These are phyloP conservation scores for Phaenicophaeus curvirostris DNA, from an alignment of 2,797 vertebrate genomes.

Conservation along the genomic window DNA sequence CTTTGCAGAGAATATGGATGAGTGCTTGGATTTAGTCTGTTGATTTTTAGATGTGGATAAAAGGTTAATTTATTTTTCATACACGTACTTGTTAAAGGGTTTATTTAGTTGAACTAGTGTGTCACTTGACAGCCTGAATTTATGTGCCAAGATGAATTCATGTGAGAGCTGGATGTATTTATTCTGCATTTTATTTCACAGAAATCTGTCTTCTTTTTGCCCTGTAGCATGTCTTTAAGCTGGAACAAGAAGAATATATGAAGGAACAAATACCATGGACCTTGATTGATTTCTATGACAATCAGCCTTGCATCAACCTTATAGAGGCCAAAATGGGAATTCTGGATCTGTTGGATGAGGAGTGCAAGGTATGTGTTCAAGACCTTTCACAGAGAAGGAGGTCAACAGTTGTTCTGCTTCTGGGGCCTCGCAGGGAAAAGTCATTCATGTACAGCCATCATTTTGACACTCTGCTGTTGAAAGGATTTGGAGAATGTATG, in stretches of 20 bases:
- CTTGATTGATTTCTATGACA: conserved; percentile 98
- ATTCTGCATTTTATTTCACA: conserved; percentile 42
- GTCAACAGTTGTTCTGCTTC: background rate
- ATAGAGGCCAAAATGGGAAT: conserved; percentile 97
- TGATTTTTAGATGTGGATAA: conserved; percentile 20
- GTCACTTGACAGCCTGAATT: conserved; percentile 1
- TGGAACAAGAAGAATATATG: conserved; percentile 99
- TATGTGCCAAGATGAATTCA: background rate
- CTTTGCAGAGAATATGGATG: background rate
- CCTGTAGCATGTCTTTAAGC: conserved; percentile 94
- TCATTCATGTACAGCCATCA: background rate
- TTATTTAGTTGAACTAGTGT: background rate
- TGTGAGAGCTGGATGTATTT: background rate
- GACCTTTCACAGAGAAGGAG: background rate
- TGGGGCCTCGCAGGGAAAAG: background rate
- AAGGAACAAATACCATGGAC: conserved; percentile 99
- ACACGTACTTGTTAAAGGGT: background rate
- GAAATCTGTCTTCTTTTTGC: conserved; percentile 24
- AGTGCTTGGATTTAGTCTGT: background rate
- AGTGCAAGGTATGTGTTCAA: conserved; percentile 87
- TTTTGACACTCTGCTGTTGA: background rate
- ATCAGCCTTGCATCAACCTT: conserved; percentile 99
- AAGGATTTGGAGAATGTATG: background rate
- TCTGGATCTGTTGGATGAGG: conserved; percentile 95
- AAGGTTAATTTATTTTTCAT: conserved; percentile 45